Evolutionary conservation across 2,113 vertebrate genomes (phyloP), one percentile per base, ranked within the genome.

Genomic region (Scortum barcoo): DNA sequence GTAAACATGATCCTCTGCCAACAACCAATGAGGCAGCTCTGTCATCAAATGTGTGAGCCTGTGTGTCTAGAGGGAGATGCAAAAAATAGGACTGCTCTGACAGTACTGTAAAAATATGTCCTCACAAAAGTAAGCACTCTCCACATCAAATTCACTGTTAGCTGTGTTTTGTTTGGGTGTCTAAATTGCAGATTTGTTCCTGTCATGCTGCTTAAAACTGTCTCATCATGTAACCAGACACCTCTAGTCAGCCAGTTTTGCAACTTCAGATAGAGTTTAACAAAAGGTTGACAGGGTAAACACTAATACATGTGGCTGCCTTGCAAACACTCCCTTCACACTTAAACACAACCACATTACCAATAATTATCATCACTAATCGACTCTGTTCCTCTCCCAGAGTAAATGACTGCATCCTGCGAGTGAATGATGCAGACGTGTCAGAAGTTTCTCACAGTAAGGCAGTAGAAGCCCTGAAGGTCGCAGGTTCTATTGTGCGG

Each of bases 351-450:
- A n/a, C n/a, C n/a, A n/a, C 19, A 71, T 51, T 44, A 69, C 13
- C n/a, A 44, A 46, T 72, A 20, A 61, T 53, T 42, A 2, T 40
- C 17, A 30, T 58, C 12, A n/a, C 22, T 20, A 11, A 60, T 71
- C 60, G n/a, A 20, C 56, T 1, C 63, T 54, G 14, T 83, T 77
- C 16, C 46, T 73, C 75, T 42, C 68, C 5, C 85, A 99, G 98
- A 93, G 98, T 99, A 84, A 99, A 99, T 0, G 98, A 99, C 69
- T 99, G 98, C 87, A 99, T 99, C 93, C 92, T 99, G 84, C 95
- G 97, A 83, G 98, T 99, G 95, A 99, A 99, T 5, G 98, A 99
- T 46, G 93, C 96, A 0, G 97, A 99, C 1, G 98, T 99, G 62
- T 98, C 97, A 0, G 97, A 99, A 68, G 97, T 99, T 4, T 98